Evolutionary conservation across 2,888 invertebrate genomes (phyloP), one percentile per base, ranked within the genome.

Genomic region (Drosophila maculinotata): DNA sequence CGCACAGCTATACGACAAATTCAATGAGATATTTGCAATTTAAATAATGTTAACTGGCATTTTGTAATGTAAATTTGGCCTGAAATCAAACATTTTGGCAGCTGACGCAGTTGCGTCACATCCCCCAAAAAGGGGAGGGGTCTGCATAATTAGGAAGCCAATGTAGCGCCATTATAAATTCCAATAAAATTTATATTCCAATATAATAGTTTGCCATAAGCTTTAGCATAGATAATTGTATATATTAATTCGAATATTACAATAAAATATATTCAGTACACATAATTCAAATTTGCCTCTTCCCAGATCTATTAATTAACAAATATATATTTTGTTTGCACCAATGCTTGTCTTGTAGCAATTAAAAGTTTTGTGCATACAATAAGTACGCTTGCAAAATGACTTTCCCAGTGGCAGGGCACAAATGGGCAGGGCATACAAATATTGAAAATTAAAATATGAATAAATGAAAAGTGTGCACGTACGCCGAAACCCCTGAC

Each of bases 21-120:
- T 81, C 81, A 80, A 80, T 83, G 59, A 58, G 69, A 75, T 71
- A 83, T 83, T 73, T 82, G 85, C 83, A 83, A 82, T 83, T 83
- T 83, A 83, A 83, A 83, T 83, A 84, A 78, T 83, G 58, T 68
- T 68, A 71, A 78, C 84, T 76, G 84, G 64, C 78, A 78, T 80
- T 82, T 82, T 69, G 51, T 65, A 78, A 73, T 78, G 73, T 47
- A 62, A 47, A 64, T 70, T 53, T 49, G 36, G 53, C 69, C 56
- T 56, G 65, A 74, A 69, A 58, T 64, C 65, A 60, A 69, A 60
- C 60, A 71, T 67, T 67, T 69, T 69, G 67, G 78, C 81, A 73
- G 81, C 63, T 64, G 70, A 51, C 56, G 62, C 41, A 48, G 64
- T 82, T 80, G 71, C 79, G 79, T 80, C 79, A 80, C 44, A 54